A percentile compares a stretch with the other conserved stretches of the same genome.
These are phyloP conservation scores for Machimus rusticus DNA, from an alignment of 2,888 invertebrate species.

Conservation along the genomic window DNA sequence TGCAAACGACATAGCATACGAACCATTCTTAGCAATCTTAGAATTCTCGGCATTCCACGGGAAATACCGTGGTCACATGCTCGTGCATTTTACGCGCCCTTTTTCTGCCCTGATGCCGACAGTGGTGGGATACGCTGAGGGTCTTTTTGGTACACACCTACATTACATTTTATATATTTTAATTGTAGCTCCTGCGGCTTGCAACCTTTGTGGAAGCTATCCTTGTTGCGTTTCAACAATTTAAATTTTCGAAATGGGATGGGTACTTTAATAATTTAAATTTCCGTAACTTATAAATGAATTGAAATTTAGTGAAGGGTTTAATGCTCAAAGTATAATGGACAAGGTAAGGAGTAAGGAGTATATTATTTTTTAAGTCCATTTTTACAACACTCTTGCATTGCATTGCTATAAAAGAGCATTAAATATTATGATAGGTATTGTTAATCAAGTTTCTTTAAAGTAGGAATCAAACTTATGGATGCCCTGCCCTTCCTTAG, in stretches of 20 bases:
- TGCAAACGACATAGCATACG: slow-evolving; percentile 59
- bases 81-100: background rate
- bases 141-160: background rate
- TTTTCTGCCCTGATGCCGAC: background rate
- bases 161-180: background rate
- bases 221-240: background rate
- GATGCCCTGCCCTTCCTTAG: too few relatives aligned
- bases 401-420: too few relatives aligned
- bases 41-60: slow-evolving; percentile 57
- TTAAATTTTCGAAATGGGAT: background rate
- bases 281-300: too few relatives aligned
- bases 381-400: too few relatives aligned
- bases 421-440: too few relatives aligned
- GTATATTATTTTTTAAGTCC: too few relatives aligned
- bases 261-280: too few relatives aligned
- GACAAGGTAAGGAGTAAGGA: too few relatives aligned
- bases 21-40: slow-evolving; percentile 58
- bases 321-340: too few relatives aligned
- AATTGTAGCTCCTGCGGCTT: background rate
- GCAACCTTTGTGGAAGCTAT: background rate
- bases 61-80: background rate
- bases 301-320: background rate
- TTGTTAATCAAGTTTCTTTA: too few relatives aligned
- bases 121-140: background rate
- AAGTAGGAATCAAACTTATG: too few relatives aligned